phyloP scores from a whole-genome alignment of 2,797 vertebrate species.

The Tiaroga cobitis region DNA sequence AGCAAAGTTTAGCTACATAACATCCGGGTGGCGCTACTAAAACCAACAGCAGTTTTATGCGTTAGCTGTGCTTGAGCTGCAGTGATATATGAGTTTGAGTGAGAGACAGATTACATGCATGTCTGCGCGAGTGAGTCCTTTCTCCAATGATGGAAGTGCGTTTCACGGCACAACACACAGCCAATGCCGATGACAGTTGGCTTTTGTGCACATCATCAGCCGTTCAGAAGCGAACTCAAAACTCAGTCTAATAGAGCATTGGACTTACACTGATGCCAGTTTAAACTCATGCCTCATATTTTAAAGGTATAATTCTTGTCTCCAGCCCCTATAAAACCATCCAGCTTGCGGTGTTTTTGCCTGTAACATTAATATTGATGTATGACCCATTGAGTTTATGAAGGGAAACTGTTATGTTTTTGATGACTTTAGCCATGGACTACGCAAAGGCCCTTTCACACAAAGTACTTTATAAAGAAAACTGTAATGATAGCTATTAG shows the following conservation, averaged over 20 bases:
- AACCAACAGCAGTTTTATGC: slow-evolving; percentile 51
- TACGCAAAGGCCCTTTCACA: not conserved
- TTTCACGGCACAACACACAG: slow-evolving; percentile 19
- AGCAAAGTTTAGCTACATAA: slow-evolving; percentile 38
- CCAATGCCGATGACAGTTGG: slow-evolving; percentile 29
- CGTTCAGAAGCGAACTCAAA: slow-evolving; percentile 24
- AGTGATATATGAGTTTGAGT: slow-evolving; percentile 44
- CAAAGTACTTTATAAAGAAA: not conserved
- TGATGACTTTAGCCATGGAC: not conserved
- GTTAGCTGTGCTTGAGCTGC: slow-evolving; percentile 40
- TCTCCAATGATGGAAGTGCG: slow-evolving; percentile 17
- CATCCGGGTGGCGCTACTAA: slow-evolving; percentile 18
- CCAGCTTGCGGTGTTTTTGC: not conserved
- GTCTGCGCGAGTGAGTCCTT: slow-evolving; percentile 12
- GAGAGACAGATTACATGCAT: slow-evolving; percentile 33
- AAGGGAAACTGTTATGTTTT: not conserved
- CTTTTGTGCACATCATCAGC: not conserved
- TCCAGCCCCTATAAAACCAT: not conserved
- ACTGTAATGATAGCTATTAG: not conserved
- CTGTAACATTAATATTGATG: slow-evolving; percentile 1
- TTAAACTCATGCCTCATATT: slow-evolving; percentile 15
- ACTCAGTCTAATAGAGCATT: slow-evolving; percentile 6
- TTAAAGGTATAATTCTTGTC: slow-evolving; percentile 13
- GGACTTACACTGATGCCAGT: slow-evolving; percentile 15
- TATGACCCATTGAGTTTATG: not conserved